Evolutionary conservation across 1,140 invertebrate species (phyloP).

Genomic region (Ganaspis sp.): DNA sequence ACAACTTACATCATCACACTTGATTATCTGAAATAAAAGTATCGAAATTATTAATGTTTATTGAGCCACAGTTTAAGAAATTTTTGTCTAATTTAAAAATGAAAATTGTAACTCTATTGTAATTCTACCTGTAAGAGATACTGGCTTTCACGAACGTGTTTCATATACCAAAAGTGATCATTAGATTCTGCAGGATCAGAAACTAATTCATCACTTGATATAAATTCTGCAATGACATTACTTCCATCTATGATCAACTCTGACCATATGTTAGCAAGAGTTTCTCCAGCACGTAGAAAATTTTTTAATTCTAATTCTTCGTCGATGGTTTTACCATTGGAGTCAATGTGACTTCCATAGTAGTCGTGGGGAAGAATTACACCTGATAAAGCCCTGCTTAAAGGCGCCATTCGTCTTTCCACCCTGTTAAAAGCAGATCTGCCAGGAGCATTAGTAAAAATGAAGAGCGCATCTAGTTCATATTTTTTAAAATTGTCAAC

Average conservation of each 20-base stretch:
- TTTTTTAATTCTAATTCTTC: constrained; percentile 64
- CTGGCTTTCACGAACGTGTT: not conserved
- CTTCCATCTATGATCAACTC: constrained; percentile 25
- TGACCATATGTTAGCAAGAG: constrained; percentile 60
- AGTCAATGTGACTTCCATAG: constrained; percentile 64
- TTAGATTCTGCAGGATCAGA: not conserved
- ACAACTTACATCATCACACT: not conserved
- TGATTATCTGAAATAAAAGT: not conserved
- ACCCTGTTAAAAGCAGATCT: constrained; percentile 61
- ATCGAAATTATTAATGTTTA: not conserved
- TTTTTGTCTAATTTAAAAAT: not conserved
- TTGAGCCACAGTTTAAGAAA: not conserved
- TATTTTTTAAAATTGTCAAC: constrained; percentile 59
- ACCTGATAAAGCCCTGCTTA: constrained; percentile 58
- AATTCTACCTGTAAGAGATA: not conserved
- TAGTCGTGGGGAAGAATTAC: constrained; percentile 59
- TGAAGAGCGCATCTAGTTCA: constrained; percentile 67
- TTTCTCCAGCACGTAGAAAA: constrained; percentile 59
- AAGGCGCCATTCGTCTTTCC: constrained; percentile 60
- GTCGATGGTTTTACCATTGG: constrained; percentile 62
- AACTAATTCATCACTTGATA: not conserved
- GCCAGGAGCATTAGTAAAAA: constrained; percentile 71
- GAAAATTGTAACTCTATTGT: not conserved
- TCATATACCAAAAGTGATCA: not conserved
- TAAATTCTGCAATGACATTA: constrained; percentile 31